Base-by-base conservation (phyloP, 2,888 invertebrate genomes). In the Mythimna vitellina region DNA sequence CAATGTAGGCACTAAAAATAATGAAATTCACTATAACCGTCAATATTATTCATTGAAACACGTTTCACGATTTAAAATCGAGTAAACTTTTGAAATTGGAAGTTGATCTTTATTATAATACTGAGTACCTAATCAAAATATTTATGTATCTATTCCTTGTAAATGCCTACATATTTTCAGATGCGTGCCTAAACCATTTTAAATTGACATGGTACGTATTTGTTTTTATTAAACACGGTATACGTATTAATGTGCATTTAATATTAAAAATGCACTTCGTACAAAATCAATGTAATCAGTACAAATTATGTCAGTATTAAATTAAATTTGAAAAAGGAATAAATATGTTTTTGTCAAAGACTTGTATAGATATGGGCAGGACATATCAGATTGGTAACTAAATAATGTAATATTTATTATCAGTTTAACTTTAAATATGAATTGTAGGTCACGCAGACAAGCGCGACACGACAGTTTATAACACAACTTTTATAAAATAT, bases 331-430 rank as follows among this genome's bases (percentile, higher is more conserved):
- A 42, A 66, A 49, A 74, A 62, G 20, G 35, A 62, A 66, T 56
- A n/a, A 69, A 49, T 8, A 57, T n/a, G 32, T 25, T 67, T 62
- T 51, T 56, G 54, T 35, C 35, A 72, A 62, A 32, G 32, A n/a
- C 35, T 62, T 22, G 58, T 58, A 14, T 54, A 49, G 70, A 58
- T 70, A 66, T 78, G 74, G 69, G 58, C 51, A 65, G 80, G 73
- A 82, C 88, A 88, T 88, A 89, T 88, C 89, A 89, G 78, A 63
- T 56, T 69, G 67, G 53, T 69, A 74, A 80, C 60, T 46, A 76
- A 76, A 66, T 70, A 72, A 78, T 80, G 73, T 83, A 78, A 67
- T 78, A 46, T 57, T 66, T 56, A 73, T 72, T 83, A 75, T 79
- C 76, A 77, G 53, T 65, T 70, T 35, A 65, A 65, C 1, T 70